Base-by-base conservation (phyloP, 2,888 invertebrate genomes). In the Tenthredo mesomela region DNA sequence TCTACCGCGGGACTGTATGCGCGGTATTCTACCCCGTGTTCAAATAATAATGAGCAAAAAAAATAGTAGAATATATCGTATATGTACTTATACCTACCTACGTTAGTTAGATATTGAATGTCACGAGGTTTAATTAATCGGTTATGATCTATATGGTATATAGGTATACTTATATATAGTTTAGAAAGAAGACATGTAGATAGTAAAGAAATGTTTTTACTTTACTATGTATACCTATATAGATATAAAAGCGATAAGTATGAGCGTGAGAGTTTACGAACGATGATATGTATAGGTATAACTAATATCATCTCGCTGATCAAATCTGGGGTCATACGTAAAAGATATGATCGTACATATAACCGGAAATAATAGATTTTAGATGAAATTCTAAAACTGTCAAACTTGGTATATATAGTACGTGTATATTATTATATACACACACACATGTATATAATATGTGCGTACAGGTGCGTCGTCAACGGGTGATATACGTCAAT, bases 1-100 rank as follows among this genome's bases (percentile, higher is more conserved):
- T 92, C 93, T 92, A 92, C 92, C 92, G 92, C 92, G 91, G 90
- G 90, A 90, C 90, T 92, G 90, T 91, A 91, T 91, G 90, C 86
- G 86, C 87, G 85, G 85, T 84, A 87, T 86, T 86, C 87, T 92
- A 93, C 90, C 89, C 90, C 92, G 92, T 93, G 92, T 89, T 89
- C 88, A 25, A 18, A 37, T 70, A 85, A 70, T 82, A 37, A 50
- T 37, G 33, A 10, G n/a, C n/a, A n/a, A n/a, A 37, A n/a, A 43
- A 43, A 43, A 43, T n/a, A n/a, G 15, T 47, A 10, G 12, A 21
- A 0, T 40, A 7, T n/a, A 71, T 21, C 40, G 43, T 73, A 10
- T 73, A 10, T 73, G 12, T 37, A 10, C 43, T 4, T 33, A 10
- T n/a, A n/a, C n/a, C n/a, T 33, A 40, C 18, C 7, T 71, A 65